Conservation (phyloP, 2,113 vertebrate genomes). For the Misgurnus mizolepis region DNA sequence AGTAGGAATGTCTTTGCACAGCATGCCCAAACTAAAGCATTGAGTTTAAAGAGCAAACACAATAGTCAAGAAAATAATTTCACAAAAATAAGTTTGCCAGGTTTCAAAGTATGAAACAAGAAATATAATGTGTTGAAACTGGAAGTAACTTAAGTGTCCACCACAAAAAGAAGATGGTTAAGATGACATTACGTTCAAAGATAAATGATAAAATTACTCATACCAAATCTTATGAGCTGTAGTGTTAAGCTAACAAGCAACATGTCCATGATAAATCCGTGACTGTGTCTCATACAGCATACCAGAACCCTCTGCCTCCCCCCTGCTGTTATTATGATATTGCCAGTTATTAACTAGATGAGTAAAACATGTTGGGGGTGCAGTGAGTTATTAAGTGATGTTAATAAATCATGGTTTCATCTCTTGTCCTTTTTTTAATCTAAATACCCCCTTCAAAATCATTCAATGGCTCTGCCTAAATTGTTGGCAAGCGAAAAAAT, state of each 20-base stretch:
- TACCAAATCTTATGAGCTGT: constrained; percentile 14
- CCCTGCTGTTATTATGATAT: constrained; percentile 67
- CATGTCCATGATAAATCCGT: constrained; percentile 11
- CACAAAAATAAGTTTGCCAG: too few species aligned
- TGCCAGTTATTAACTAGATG: constrained; percentile 74
- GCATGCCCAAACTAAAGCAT: too few species aligned
- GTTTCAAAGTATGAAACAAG: too few species aligned
- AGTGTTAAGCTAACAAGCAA: background rate
- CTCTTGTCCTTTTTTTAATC: constrained; percentile 35
- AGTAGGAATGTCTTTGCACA: too few species aligned
- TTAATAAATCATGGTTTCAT: constrained; percentile 60
- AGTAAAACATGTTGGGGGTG: background rate
- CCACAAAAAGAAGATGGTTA: too few species aligned
- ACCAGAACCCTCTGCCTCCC: constrained; percentile 50
- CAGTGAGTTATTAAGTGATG: constrained; percentile 28
- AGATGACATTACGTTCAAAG: background rate
- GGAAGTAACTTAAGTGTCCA: too few species aligned
- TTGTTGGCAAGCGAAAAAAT: constrained; percentile 6
- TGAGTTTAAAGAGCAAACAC: too few species aligned
- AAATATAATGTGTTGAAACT: too few species aligned
- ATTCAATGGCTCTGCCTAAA: constrained; percentile 20
- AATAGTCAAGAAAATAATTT: too few species aligned
- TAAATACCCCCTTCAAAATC: constrained; percentile 2
- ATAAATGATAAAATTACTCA: background rate
- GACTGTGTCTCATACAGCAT: constrained; percentile 40